phyloP scores from a whole-genome alignment of 2,888 invertebrate genomes.

The Thelaira solivaga region DNA sequence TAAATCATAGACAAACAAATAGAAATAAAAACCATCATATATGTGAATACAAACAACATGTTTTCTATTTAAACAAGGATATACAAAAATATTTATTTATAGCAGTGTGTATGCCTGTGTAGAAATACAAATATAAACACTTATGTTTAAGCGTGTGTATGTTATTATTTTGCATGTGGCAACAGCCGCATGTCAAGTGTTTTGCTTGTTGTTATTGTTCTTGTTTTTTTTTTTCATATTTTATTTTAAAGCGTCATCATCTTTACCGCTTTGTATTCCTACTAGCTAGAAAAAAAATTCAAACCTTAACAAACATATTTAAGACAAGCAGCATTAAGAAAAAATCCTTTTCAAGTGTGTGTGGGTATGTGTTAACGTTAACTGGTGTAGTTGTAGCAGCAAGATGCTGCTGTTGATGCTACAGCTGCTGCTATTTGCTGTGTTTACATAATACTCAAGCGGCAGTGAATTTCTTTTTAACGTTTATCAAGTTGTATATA shows the following conservation, averaged over 20 bases:
- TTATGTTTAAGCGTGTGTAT: conserved; percentile 52
- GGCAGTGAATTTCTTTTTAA: conserved; percentile 34
- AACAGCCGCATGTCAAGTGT: conserved; percentile 62
- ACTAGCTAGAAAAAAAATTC: conserved; percentile 24
- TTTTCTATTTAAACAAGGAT: conserved; percentile 17
- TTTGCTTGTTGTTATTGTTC: conserved; percentile 16
- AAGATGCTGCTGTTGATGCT: too few species aligned
- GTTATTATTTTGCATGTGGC: conserved; percentile 57
- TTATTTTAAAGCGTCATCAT: conserved; percentile 55
- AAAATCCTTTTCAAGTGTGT: conserved; percentile 19
- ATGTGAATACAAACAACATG: not conserved
- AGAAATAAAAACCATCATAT: conserved; percentile 3
- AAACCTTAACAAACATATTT: conserved; percentile 15
- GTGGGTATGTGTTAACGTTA: not conserved
- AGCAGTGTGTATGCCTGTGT: not conserved
- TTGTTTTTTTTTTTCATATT: conserved; percentile 7
- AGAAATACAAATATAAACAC: conserved; percentile 56
- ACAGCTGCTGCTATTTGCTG: conserved; percentile 17
- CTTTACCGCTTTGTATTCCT: conserved; percentile 56
- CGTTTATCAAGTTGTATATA: not conserved
- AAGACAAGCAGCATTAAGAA: not conserved
- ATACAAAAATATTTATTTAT: not conserved
- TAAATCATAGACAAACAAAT: conserved; percentile 39
- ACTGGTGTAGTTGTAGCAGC: not conserved
- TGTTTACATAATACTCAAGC: conserved; percentile 49